A percentile compares a stretch with the other conserved stretches of the same genome.
These are phyloP conservation scores for Tamandua tetradactyla DNA, from an alignment of 2,797 vertebrate genomes.

Conservation along the genomic window DNA sequence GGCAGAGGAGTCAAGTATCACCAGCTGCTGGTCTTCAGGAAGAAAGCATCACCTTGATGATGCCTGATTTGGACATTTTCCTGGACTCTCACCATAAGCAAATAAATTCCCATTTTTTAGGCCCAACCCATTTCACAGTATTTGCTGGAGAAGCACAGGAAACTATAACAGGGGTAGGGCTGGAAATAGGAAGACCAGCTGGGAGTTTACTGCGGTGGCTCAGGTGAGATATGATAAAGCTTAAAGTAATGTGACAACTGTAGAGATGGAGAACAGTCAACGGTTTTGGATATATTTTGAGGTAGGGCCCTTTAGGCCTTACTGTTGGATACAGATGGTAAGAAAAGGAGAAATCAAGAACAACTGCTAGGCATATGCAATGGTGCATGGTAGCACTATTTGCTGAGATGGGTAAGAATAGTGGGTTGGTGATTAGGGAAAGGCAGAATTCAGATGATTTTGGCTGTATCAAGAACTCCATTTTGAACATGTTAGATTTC, in stretches of 20 bases:
- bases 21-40: too few relatives aligned
- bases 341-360: neutral
- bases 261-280: neutral
- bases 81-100: too few relatives aligned
- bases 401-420: neutral
- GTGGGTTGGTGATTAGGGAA: too few relatives aligned
- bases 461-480: neutral
- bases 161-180: neutral
- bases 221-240: neutral
- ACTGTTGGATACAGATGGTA: neutral
- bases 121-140: too few relatives aligned
- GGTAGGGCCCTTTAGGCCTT: neutral
- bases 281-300: neutral
- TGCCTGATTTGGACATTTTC: too few relatives aligned
- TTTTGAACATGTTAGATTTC: neutral
- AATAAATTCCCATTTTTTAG: too few relatives aligned
- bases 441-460: neutral
- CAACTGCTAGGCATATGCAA: neutral
- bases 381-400: neutral
- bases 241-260: neutral
- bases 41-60: too few relatives aligned
- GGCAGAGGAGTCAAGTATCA: too few relatives aligned
- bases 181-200: neutral
- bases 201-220: neutral
- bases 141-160: too few relatives aligned